phyloP scores from a whole-genome alignment of 2,888 invertebrate genomes.

The Leptinotarsa juncta region DNA sequence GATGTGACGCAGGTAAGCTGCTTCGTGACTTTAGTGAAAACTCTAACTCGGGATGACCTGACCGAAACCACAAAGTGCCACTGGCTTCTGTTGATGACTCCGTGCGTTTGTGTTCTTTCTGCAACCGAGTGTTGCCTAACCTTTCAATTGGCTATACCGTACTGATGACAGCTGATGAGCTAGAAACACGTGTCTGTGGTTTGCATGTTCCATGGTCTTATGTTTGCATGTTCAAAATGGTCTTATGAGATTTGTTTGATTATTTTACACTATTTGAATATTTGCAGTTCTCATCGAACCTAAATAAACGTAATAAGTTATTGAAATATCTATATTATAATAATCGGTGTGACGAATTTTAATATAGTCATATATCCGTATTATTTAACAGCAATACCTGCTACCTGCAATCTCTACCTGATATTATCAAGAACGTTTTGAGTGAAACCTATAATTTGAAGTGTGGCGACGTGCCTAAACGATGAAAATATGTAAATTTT shows the following conservation, averaged over 20 bases:
- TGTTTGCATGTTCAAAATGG: background rate
- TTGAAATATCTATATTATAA: constrained; percentile 6
- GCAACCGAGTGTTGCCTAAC: too few relatives aligned
- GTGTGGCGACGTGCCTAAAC: constrained; percentile 10
- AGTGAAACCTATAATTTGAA: constrained; percentile 21
- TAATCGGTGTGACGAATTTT: background rate
- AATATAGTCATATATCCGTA: background rate
- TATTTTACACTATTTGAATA: background rate
- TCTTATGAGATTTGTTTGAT: background rate
- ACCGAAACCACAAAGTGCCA: too few relatives aligned
- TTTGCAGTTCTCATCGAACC: background rate
- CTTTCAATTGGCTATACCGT: too few relatives aligned
- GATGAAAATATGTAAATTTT: constrained; percentile 25
- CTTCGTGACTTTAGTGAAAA: too few relatives aligned
- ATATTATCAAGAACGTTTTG: constrained; percentile 20
- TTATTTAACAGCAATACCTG: background rate
- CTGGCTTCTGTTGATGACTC: too few relatives aligned
- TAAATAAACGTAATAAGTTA: background rate
- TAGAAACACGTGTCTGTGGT: too few relatives aligned
- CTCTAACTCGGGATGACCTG: too few relatives aligned
- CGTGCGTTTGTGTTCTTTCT: too few relatives aligned
- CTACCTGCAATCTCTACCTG: background rate
- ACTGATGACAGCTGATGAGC: too few relatives aligned
- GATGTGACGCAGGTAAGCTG: too few relatives aligned
- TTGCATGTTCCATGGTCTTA: too few relatives aligned